Percentiles rank a stretch among this genome's conserved stretches.
These are phyloP conservation scores for Brachyhypopomus occidentalis DNA, from an alignment of 2,113 vertebrate species.

Conservation along the genomic window DNA sequence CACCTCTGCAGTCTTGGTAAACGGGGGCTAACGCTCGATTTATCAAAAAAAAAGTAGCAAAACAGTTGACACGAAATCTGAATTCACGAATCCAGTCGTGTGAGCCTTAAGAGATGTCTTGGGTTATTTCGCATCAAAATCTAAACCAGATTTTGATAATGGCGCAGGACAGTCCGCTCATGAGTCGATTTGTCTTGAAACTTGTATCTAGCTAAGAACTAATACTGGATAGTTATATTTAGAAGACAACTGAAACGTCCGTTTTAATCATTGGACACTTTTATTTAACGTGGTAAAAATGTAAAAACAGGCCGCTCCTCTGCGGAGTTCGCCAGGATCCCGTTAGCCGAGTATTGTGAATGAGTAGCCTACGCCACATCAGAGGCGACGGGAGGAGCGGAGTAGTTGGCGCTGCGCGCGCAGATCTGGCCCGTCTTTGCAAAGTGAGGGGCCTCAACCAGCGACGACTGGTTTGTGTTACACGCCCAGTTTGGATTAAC, in stretches of 20 bases:
- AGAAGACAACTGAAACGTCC: background rate
- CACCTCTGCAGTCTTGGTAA: too few relatives aligned
- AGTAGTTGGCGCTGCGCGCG: too few relatives aligned
- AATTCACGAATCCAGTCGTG: too few relatives aligned
- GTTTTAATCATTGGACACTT: background rate
- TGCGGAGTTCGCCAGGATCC: slow-evolving; percentile 59
- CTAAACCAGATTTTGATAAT: background rate
- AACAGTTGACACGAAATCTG: background rate
- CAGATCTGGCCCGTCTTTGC: too few relatives aligned
- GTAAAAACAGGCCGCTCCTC: slow-evolving; percentile 59
- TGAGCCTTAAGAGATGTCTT: background rate
- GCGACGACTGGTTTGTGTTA: too few relatives aligned
- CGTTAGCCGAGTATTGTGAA: background rate
- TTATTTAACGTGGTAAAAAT: background rate
- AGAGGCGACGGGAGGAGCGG: too few relatives aligned
- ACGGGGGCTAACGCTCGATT: background rate
- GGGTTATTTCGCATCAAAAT: background rate
- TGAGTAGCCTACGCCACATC: too few relatives aligned
- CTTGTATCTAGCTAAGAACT: background rate
- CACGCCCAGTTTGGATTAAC: too few relatives aligned
- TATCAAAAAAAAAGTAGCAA: background rate
- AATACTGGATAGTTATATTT: background rate
- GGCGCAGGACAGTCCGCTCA: background rate
- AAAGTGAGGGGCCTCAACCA: too few relatives aligned
- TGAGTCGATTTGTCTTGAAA: background rate